A percentile compares a stretch with the other conserved stretches of the same genome.
Conservation (phyloP, 2,113 vertebrate species). For the Chionis minor region DNA sequence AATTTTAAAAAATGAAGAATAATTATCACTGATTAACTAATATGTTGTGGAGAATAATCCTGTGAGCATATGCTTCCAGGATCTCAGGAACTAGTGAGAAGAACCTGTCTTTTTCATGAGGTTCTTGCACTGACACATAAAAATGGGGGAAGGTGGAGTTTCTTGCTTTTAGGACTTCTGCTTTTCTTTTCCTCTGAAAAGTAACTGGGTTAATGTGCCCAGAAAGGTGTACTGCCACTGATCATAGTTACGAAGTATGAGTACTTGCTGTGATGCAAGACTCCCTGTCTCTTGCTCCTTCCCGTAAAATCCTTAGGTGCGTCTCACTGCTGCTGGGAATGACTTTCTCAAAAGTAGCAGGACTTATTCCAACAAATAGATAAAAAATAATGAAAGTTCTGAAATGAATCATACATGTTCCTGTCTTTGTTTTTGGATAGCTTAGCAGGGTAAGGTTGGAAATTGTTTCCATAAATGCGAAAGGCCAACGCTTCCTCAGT, state of each 20-base stretch:
- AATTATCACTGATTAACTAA: not conserved
- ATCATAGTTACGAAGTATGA: not conserved
- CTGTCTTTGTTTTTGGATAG: not conserved
- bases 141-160: not conserved
- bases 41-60: not conserved
- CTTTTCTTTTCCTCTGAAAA: not conserved
- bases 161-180: not conserved
- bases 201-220: not conserved
- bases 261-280: not conserved
- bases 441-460: not conserved
- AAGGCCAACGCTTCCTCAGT: not conserved
- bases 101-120: not conserved
- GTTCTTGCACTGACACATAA: not conserved
- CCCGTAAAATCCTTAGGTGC: not conserved
- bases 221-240: no score
- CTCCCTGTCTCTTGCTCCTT: not conserved
- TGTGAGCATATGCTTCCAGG: accelerated
- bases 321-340: not conserved
- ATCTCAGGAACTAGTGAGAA: not conserved
- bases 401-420: accelerated
- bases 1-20: not conserved
- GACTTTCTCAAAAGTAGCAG: not conserved
- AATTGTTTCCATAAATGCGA: not conserved
- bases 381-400: not conserved
- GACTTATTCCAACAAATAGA: not conserved